These are phyloP conservation scores for Macaca mulatta DNA, from an alignment of 2,113 vertebrate species.

Conservation along the genomic window DNA sequence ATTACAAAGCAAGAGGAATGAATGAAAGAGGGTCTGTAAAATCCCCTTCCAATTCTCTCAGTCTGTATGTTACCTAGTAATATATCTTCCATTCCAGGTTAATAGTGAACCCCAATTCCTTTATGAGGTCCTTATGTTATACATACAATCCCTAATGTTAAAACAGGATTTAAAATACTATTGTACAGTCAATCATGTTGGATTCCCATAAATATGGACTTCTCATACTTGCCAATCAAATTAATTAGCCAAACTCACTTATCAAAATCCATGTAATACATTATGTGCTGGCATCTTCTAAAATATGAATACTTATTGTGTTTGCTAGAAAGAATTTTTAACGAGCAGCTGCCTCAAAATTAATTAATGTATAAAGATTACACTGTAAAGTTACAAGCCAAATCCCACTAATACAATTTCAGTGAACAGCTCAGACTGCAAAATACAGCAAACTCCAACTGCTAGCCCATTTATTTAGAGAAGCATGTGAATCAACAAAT, in stretches of 20 bases:
- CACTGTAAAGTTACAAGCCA: conserved; percentile 49
- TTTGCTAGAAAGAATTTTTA: conserved; percentile 65
- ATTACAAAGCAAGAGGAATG: not conserved
- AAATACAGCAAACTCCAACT: not conserved
- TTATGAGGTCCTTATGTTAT: not conserved
- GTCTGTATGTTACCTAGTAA: not conserved
- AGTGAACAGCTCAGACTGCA: conserved; percentile 25
- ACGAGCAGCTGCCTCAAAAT: conserved; percentile 63
- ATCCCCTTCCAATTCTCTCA: not conserved
- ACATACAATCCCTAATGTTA: not conserved
- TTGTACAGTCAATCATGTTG: not conserved
- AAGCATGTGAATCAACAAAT: not conserved
- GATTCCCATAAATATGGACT: not conserved
- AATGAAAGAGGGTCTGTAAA: not conserved
- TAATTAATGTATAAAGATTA: conserved; percentile 59
- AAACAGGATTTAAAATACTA: not conserved
- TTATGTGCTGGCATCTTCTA: conserved; percentile 40
- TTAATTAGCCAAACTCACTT: conserved; percentile 33
- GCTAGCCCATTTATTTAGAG: not conserved
- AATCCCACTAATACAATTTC: conserved; percentile 45
- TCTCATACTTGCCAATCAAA: conserved; percentile 49
- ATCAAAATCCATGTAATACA: conserved; percentile 33
- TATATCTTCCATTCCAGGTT: not conserved
- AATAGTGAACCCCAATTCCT: not conserved
- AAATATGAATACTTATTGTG: conserved; percentile 57